phyloP scores from a whole-genome alignment of 1,140 invertebrate species.

The Oryzaephilus surinamensis region DNA sequence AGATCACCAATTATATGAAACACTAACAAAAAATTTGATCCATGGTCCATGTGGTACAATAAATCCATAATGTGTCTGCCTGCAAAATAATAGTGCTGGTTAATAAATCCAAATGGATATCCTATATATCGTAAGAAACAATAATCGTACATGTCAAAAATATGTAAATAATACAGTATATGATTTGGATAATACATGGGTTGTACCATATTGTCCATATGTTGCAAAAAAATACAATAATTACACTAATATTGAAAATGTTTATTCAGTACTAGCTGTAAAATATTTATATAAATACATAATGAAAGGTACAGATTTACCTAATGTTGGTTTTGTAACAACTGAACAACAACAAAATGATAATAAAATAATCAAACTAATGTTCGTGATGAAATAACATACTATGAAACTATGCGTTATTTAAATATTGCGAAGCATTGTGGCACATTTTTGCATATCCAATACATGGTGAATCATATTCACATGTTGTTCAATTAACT shows the following conservation, averaged over 20 bases:
- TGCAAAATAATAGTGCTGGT: constrained; percentile 8
- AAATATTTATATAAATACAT: constrained; percentile 11
- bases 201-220: constrained; percentile 11
- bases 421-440: too few species aligned
- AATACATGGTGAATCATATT: too few species aligned
- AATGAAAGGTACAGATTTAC: background rate
- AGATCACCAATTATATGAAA: constrained; percentile 35
- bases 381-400: too few species aligned
- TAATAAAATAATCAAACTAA: too few species aligned
- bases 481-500: too few species aligned
- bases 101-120: constrained; percentile 1
- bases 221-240: background rate
- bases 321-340: too few species aligned
- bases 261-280: background rate
- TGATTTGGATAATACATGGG: background rate
- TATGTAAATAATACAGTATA: background rate
- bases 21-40: constrained; percentile 38
- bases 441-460: too few species aligned
- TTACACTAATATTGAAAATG: constrained; percentile 9
- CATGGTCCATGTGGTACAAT: constrained; percentile 38
- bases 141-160: background rate
- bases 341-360: too few species aligned
- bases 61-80: constrained; percentile 7
- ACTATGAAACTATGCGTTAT: too few species aligned
- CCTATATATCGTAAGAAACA: constrained; percentile 1